Conservation (phyloP, 1,140 invertebrate genomes). For the Oncopeltus fasciatus region DNA sequence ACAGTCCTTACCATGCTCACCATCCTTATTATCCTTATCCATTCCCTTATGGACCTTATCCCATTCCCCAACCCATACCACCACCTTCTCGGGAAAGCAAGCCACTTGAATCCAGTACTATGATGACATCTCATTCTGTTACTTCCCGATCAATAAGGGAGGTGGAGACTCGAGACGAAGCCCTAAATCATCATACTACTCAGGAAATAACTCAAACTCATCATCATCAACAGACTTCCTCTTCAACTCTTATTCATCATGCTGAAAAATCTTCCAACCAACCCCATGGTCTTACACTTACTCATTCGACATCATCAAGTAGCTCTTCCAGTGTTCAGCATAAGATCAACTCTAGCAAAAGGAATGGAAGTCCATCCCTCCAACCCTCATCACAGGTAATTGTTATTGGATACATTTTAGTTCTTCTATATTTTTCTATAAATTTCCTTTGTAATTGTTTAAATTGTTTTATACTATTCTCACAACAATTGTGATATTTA, state of each 20-base stretch:
- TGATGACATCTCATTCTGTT: constrained; percentile 45
- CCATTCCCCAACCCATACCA: constrained; percentile 54
- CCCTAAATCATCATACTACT: constrained; percentile 34
- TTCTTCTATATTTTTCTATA: not conserved
- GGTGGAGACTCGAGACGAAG: constrained; percentile 33
- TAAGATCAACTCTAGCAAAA: constrained; percentile 38
- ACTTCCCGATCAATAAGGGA: constrained; percentile 40
- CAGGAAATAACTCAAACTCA: constrained; percentile 36
- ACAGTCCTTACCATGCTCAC: constrained; percentile 44
- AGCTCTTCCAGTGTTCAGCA: constrained; percentile 40
- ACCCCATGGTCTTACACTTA: constrained; percentile 38
- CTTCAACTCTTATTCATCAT: constrained; percentile 40
- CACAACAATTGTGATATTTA: too few relatives aligned
- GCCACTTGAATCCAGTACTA: constrained; percentile 43
- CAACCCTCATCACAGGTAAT: constrained; percentile 27
- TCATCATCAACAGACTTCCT: constrained; percentile 43
- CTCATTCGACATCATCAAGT: constrained; percentile 46
- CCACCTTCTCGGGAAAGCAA: constrained; percentile 45
- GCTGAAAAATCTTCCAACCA: constrained; percentile 42
- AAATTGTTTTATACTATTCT: not conserved
- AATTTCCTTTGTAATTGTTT: not conserved
- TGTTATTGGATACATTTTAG: not conserved
- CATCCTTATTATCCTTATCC: constrained; percentile 46
- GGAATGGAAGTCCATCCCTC: constrained; percentile 33
- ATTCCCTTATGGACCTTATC: constrained; percentile 54